These are phyloP conservation scores for Eciton burchellii DNA, from an alignment of 1,140 invertebrate genomes.

Conservation along the genomic window DNA sequence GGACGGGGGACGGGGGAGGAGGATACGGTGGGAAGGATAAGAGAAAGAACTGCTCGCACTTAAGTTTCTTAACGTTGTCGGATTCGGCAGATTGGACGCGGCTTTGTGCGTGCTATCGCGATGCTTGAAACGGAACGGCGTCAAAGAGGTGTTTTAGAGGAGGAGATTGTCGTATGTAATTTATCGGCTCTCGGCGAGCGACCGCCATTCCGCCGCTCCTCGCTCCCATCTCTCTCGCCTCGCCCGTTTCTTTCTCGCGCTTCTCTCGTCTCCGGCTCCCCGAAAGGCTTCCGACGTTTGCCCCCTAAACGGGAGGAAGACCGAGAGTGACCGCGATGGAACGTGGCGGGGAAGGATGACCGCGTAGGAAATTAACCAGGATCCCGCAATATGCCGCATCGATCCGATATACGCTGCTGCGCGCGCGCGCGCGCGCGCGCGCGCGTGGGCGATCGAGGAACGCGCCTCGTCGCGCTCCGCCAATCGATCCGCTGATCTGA, in stretches of 20 bases:
- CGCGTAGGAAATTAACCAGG: slow-evolving; percentile 79
- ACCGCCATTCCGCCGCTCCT: neutral
- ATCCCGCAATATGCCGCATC: slow-evolving; percentile 80
- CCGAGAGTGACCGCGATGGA: slow-evolving; percentile 37
- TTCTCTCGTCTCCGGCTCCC: slow-evolving; percentile 17
- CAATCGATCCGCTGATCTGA: slow-evolving; percentile 24
- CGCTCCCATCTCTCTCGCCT: neutral
- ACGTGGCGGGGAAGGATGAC: slow-evolving; percentile 20
- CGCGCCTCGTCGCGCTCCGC: slow-evolving; percentile 11
- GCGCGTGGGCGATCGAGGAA: neutral
- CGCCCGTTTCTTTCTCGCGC: slow-evolving; percentile 12
- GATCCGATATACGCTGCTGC: slow-evolving; percentile 58
- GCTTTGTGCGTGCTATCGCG: slow-evolving; percentile 11
- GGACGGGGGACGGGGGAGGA: slow-evolving; percentile 41
- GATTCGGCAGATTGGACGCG: slow-evolving; percentile 40
- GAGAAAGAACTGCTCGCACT: slow-evolving; percentile 45
- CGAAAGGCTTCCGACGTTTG: slow-evolving; percentile 38
- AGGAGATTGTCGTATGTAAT: slow-evolving; percentile 24
- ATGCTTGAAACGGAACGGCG: slow-evolving; percentile 42
- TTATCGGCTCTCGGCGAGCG: slow-evolving; percentile 23
- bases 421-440: neutral
- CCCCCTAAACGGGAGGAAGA: slow-evolving; percentile 27
- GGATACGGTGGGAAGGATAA: slow-evolving; percentile 55
- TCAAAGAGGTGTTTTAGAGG: slow-evolving; percentile 18
- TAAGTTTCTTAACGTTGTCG: slow-evolving; percentile 53